Conservation (phyloP, 1,140 invertebrate genomes). For the Thaumatotibia leucotreta region DNA sequence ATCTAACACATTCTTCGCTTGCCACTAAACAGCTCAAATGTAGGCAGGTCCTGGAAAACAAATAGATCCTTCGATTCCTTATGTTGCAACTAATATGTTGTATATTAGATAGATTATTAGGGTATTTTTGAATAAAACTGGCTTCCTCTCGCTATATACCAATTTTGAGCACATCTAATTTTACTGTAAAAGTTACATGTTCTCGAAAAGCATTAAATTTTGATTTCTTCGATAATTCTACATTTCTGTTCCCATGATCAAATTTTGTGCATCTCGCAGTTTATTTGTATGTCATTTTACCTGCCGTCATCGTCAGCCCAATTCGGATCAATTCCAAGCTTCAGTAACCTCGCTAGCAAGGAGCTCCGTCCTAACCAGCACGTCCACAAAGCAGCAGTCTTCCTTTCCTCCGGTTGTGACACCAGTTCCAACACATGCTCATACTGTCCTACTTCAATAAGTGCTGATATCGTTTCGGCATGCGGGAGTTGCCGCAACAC, state of each 20-base stretch:
- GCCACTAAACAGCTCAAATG: conserved; percentile 87
- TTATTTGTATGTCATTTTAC: no score
- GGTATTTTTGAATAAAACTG: no score
- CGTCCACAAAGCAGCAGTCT: conserved; percentile 63
- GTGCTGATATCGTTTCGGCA: conserved; percentile 66
- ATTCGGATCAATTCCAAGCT: conserved; percentile 60
- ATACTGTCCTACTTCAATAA: conserved; percentile 68
- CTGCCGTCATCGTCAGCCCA: conserved; percentile 70
- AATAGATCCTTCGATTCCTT: conserved; percentile 20
- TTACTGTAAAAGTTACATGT: no score
- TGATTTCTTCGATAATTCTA: no score
- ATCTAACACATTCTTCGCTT: conserved; percentile 79
- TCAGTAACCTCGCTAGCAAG: conserved; percentile 61
- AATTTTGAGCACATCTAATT: no score
- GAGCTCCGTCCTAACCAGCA: conserved; percentile 73
- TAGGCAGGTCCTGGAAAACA: conserved; percentile 80
- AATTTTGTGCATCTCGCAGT: no score
- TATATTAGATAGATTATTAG: no score
- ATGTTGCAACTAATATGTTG: no score
- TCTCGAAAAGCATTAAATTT: no score
- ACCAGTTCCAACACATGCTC: conserved; percentile 45
- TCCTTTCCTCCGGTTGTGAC: conserved; percentile 32
- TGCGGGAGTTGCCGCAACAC: conserved; percentile 68
- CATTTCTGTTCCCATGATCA: no score
- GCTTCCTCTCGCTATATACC: no score